Conservation (phyloP, 2,888 invertebrate species). For the Malacosoma neustria region DNA sequence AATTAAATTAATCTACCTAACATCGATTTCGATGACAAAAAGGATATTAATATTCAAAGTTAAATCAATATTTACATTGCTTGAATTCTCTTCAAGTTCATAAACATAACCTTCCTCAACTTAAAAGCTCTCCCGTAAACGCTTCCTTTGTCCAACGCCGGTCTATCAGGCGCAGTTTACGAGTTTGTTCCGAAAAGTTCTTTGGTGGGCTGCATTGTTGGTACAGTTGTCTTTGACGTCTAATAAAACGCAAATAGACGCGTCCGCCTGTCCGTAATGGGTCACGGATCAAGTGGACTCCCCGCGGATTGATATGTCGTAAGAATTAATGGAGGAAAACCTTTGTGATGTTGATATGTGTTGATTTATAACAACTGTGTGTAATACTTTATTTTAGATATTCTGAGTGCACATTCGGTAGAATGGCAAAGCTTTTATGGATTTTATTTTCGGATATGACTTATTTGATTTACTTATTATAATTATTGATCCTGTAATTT, state of each 20-base stretch:
- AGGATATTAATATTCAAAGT: too few relatives aligned
- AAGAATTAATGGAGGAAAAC: not conserved
- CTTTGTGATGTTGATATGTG: not conserved
- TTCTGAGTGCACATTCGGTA: too few relatives aligned
- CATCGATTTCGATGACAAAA: too few relatives aligned
- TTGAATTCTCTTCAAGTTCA: too few relatives aligned
- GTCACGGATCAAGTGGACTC: constrained; percentile 1
- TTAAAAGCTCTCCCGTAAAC: not conserved
- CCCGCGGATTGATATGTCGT: not conserved
- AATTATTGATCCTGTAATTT: too few relatives aligned
- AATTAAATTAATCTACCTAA: too few relatives aligned
- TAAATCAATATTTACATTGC: too few relatives aligned
- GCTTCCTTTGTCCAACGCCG: not conserved
- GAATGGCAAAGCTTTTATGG: too few relatives aligned
- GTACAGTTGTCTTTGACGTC: constrained; percentile 3
- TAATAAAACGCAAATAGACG: constrained; percentile 4
- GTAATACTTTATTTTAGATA: too few relatives aligned
- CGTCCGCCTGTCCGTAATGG: constrained; percentile 1
- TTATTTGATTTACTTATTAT: too few relatives aligned
- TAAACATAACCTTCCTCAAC: not conserved
- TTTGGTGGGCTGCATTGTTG: constrained; percentile 1
- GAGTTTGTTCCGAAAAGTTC: not conserved
- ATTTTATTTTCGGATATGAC: too few relatives aligned
- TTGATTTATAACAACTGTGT: not conserved
- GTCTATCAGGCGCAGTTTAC: not conserved